Conservation (phyloP, 1,140 invertebrate species). For the Laupala kohalensis region DNA sequence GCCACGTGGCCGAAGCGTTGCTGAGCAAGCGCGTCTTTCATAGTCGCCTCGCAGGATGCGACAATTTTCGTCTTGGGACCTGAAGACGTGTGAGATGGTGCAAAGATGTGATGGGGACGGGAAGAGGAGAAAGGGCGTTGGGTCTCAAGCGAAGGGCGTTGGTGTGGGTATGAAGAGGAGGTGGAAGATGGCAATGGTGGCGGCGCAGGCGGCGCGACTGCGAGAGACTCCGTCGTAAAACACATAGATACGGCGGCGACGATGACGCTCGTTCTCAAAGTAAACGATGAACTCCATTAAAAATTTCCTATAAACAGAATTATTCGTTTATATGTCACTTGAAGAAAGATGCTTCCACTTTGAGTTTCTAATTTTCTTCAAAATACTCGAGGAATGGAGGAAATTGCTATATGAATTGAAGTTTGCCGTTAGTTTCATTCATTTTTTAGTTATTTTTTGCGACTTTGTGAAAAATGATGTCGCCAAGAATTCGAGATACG, state of each 20-base stretch:
- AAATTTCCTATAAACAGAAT: not conserved
- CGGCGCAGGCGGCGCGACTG: too few relatives aligned
- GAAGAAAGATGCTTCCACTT: not conserved
- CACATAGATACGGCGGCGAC: not conserved
- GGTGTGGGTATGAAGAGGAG: not conserved
- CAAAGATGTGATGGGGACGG: not conserved
- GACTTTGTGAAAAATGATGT: too few relatives aligned
- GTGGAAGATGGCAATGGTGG: not conserved
- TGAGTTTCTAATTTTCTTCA: too few relatives aligned
- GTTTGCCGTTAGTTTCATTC: too few relatives aligned
- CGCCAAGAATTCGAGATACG: too few relatives aligned
- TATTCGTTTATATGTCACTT: not conserved
- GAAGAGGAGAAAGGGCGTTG: not conserved
- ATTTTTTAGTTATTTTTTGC: too few relatives aligned
- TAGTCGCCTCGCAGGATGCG: too few relatives aligned
- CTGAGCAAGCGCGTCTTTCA: not conserved
- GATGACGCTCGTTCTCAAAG: not conserved
- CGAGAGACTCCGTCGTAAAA: not conserved
- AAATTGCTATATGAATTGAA: too few relatives aligned
- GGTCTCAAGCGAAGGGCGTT: not conserved
- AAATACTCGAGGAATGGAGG: too few relatives aligned
- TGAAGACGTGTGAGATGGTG: too few relatives aligned
- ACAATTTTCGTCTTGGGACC: too few relatives aligned
- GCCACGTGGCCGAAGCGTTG: not conserved
- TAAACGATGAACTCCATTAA: not conserved